Conservation (phyloP, 1,140 invertebrate genomes). For the Charaxes varanes region DNA sequence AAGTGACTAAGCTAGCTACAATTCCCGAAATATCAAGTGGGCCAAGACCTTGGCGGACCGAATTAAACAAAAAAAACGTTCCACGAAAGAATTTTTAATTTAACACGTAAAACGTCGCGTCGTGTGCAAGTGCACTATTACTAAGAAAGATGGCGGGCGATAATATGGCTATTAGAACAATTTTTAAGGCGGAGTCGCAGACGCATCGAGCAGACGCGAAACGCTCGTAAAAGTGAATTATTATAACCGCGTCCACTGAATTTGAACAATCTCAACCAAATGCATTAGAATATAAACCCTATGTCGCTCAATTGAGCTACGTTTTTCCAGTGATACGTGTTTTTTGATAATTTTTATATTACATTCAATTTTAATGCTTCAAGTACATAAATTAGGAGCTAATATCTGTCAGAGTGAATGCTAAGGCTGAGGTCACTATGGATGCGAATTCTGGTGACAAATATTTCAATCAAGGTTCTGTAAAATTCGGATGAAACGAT, state of each 20-base stretch:
- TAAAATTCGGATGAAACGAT: too few species aligned
- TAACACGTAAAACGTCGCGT: constrained; percentile 7
- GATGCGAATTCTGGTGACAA: too few species aligned
- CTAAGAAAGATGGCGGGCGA: constrained; percentile 41
- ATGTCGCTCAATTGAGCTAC: constrained; percentile 10
- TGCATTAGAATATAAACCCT: constrained; percentile 23
- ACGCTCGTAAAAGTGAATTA: constrained; percentile 68
- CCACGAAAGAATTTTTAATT: constrained; percentile 16
- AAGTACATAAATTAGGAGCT: constrained; percentile 19
- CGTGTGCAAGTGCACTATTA: constrained; percentile 20
- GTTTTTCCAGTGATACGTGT: constrained; percentile 5
- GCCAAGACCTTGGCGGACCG: background rate
- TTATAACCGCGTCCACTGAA: constrained; percentile 62
- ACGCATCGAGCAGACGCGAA: constrained; percentile 50
- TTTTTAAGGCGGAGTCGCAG: constrained; percentile 57
- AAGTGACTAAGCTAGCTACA: too few species aligned
- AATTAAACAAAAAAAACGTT: constrained; percentile 3
- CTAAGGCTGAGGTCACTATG: too few species aligned
- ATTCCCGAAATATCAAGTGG: constrained; percentile 1
- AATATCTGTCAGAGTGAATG: constrained; percentile 17
- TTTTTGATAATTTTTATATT: constrained; percentile 24
- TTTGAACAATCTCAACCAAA: constrained; percentile 46
- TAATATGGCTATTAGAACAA: constrained; percentile 61
- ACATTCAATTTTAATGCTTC: constrained; percentile 21
- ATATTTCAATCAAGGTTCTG: too few species aligned